Conservation (phyloP, 2,888 invertebrate genomes). For the Macrosiphum euphorbiae region DNA sequence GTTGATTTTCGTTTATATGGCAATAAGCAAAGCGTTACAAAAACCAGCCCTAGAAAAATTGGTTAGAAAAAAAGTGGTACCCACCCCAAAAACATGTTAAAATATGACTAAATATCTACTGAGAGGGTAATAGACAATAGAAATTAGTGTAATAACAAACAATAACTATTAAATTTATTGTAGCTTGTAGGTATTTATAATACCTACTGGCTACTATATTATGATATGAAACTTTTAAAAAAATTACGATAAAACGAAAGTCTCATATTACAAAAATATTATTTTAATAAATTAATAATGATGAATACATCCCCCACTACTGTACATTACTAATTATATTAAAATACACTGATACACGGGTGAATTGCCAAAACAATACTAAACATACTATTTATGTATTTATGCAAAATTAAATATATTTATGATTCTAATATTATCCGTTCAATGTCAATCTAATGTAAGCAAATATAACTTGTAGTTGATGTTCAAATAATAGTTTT, state of each 20-base stretch:
- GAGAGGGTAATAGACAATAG: not conserved
- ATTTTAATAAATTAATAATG: not conserved
- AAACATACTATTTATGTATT: not conserved
- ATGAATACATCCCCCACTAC: not conserved
- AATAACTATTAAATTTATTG: not conserved
- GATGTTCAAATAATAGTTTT: not conserved
- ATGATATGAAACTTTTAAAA: not conserved
- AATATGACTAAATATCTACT: not conserved
- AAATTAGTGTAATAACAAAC: not conserved
- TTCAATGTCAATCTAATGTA: not conserved
- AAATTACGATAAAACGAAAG: not conserved
- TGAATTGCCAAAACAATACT: not conserved
- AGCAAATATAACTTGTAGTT: too few relatives aligned
- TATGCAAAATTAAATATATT: not conserved
- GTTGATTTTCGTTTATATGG: too few relatives aligned
- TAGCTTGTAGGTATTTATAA: too few relatives aligned
- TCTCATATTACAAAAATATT: not conserved
- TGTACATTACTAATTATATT: too few relatives aligned
- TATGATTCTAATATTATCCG: not conserved
- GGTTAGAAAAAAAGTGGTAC: too few relatives aligned
- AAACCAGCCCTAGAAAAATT: not conserved
- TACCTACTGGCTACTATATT: too few relatives aligned
- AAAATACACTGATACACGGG: not conserved
- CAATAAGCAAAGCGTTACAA: not conserved
- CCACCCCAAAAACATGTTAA: not conserved